Percentiles rank a stretch among this genome's conserved stretches.
These are phyloP conservation scores for Elephas maximus DNA, from an alignment of 2,113 vertebrate species.

Conservation along the genomic window DNA sequence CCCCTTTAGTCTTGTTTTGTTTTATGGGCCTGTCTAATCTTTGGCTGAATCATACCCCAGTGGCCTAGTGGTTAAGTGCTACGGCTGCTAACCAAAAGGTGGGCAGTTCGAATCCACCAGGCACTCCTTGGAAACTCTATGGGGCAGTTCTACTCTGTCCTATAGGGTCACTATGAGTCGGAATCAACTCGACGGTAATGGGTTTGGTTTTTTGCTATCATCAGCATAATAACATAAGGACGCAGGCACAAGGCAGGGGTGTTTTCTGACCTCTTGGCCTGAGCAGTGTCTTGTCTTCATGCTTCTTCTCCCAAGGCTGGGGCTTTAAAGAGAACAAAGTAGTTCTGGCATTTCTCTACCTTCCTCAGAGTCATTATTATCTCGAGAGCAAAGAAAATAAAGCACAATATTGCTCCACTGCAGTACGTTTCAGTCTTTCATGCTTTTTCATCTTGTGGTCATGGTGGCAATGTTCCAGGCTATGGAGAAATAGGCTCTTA, in stretches of 20 bases:
- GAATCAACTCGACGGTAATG: too few species aligned
- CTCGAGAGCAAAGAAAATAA: constrained; percentile 58
- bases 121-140: too few species aligned
- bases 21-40: too few species aligned
- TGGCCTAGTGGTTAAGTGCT: too few species aligned
- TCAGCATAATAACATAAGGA: background rate
- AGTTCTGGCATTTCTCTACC: constrained; percentile 42
- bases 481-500: background rate
- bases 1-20: too few species aligned
- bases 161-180: too few species aligned
- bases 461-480: constrained; percentile 45
- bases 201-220: background rate
- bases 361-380: constrained; percentile 69
- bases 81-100: too few species aligned
- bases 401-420: background rate
- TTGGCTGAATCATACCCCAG: too few species aligned
- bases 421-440: background rate
- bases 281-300: background rate
- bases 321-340: constrained; percentile 73
- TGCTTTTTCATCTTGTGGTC: constrained; percentile 68
- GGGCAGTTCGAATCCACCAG: too few species aligned
- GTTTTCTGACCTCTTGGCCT: background rate
- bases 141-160: too few species aligned
- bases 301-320: background rate
- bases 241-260: background rate